These are phyloP conservation scores for Lepidocyrtoides sp. DNA, from an alignment of 2,888 invertebrate species.

Conservation along the genomic window DNA sequence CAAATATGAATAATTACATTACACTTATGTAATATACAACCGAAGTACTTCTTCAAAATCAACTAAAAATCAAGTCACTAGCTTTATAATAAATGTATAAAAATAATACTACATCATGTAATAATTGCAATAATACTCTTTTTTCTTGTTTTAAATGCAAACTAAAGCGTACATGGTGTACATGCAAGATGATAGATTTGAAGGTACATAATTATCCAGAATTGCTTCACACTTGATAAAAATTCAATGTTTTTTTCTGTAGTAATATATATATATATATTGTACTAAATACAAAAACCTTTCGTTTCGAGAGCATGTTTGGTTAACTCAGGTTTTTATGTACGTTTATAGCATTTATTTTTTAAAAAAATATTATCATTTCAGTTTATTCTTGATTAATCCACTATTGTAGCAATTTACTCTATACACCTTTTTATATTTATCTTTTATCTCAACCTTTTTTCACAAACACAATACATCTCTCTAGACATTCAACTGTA, in stretches of 20 bases:
- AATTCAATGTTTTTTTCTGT: constrained; percentile 28
- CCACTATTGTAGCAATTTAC: neutral
- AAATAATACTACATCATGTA: constrained; percentile 42
- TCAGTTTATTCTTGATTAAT: neutral
- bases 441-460: neutral
- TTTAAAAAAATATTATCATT: neutral
- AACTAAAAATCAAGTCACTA: constrained; percentile 24
- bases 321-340: neutral
- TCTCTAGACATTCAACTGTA: neutral
- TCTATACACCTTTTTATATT: neutral
- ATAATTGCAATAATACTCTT: constrained; percentile 71
- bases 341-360: neutral
- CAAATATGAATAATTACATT: constrained; percentile 11
- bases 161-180: constrained; percentile 85
- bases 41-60: constrained; percentile 40
- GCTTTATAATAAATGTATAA: constrained; percentile 49
- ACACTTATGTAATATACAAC: neutral
- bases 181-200: constrained; percentile 85
- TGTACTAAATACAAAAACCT: too few relatives aligned
- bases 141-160: constrained; percentile 80
- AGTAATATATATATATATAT: neutral
- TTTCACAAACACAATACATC: neutral
- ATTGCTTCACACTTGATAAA: constrained; percentile 56
- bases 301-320: constrained; percentile 50
- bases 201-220: constrained; percentile 81